These are phyloP conservation scores for Etheostoma nigrum DNA, from an alignment of 2,797 vertebrate genomes.

Conservation along the genomic window DNA sequence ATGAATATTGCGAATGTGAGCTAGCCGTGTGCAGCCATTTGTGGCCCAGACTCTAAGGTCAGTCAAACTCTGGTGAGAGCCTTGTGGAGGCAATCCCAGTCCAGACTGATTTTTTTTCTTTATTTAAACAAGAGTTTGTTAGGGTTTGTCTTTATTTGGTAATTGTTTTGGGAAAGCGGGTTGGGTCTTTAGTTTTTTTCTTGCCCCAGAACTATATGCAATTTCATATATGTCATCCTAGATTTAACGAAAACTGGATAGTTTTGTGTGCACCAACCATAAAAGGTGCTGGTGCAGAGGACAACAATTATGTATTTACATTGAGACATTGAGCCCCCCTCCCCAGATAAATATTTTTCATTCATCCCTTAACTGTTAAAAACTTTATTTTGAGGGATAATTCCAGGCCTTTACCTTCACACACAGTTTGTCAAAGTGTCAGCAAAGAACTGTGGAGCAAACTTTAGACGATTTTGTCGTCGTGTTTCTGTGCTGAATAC, in stretches of 20 bases:
- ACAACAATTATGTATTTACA: not conserved
- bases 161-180: not conserved
- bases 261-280: not conserved
- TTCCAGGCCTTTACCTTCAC: not conserved
- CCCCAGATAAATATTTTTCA: not conserved
- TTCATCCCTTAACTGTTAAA: not conserved
- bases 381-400: not conserved
- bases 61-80: no score
- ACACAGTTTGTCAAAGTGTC: not conserved
- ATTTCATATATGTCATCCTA: not conserved
- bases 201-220: not conserved
- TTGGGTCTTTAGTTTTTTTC: not conserved
- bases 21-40: no score
- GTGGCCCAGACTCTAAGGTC: no score
- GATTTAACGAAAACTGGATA: not conserved
- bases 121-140: no score
- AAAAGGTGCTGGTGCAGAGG: not conserved
- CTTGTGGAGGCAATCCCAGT: no score
- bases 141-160: no score
- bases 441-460: not conserved
- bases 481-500: conserved; percentile 3
- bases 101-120: no score
- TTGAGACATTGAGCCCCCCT: no score
- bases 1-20: no score
- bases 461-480: not conserved